A percentile compares a stretch with the other conserved stretches of the same genome.
phyloP scores from a whole-genome alignment of 2,797 vertebrate genomes.

The Schizothorax lantsangensis region DNA sequence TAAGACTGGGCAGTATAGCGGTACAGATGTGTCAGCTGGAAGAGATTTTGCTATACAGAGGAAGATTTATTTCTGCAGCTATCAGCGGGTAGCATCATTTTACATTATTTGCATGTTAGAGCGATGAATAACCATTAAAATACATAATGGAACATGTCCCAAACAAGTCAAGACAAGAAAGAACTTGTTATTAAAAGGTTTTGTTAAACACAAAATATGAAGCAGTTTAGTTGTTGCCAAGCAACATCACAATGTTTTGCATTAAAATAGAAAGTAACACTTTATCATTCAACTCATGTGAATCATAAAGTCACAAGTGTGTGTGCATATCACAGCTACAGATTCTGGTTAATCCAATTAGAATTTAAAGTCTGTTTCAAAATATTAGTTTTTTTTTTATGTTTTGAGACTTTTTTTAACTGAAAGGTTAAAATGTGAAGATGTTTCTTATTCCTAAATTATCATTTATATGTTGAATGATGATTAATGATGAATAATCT shows the following conservation, averaged over 20 bases:
- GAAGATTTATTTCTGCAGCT: neutral
- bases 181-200: neutral
- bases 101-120: neutral
- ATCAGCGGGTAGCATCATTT: neutral
- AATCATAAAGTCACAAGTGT: neutral
- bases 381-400: neutral
- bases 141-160: neutral
- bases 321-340: neutral
- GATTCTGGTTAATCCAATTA: neutral
- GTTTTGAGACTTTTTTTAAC: neutral
- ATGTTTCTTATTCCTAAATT: neutral
- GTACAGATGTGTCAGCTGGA: neutral
- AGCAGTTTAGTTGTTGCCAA: neutral
- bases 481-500: neutral
- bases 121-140: neutral
- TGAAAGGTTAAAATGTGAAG: neutral
- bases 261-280: constrained; percentile 18
- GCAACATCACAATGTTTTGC: neutral
- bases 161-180: neutral
- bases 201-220: neutral
- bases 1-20: neutral
- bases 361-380: neutral
- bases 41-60: neutral
- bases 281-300: neutral
- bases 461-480: neutral